Conservation (phyloP, 2,888 invertebrate genomes). For the Drosophila koepferae region DNA sequence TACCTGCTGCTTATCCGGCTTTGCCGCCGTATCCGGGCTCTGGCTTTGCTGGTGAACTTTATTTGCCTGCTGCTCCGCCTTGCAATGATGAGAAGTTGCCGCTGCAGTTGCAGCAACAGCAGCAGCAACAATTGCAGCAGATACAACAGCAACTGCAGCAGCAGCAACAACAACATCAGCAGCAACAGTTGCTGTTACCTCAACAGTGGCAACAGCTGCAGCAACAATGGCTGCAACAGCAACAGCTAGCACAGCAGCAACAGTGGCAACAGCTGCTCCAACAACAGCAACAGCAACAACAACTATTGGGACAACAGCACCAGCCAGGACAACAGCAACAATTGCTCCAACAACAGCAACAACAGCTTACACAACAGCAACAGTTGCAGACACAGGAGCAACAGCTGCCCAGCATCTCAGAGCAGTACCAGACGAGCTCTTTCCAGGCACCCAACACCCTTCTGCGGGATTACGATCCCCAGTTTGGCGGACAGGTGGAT, state of each 20-base stretch:
- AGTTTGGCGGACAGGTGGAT: conserved; percentile 64
- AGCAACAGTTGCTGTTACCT: conserved; percentile 23
- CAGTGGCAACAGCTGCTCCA: conserved; percentile 18
- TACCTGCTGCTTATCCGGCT: conserved; percentile 7
- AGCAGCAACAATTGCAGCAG: conserved; percentile 27
- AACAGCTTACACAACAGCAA: conserved; percentile 25
- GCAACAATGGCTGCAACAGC: neutral
- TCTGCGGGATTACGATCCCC: conserved; percentile 65
- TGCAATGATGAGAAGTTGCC: conserved; percentile 26
- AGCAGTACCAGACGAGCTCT: conserved; percentile 64
- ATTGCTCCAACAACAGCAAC: conserved; percentile 17
- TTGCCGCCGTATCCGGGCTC: conserved; percentile 24
- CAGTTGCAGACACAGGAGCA: conserved; percentile 43
- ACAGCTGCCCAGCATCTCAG: conserved; percentile 60
- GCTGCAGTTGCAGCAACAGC: conserved; percentile 26
- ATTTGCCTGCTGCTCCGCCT: conserved; percentile 40
- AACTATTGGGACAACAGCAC: conserved; percentile 8
- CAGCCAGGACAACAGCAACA: conserved; percentile 21
- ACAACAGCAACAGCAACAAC: conserved; percentile 7
- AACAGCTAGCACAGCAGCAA: conserved; percentile 11
- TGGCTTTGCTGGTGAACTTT: conserved; percentile 15
- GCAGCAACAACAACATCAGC: conserved; percentile 25
- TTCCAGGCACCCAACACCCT: conserved; percentile 55
- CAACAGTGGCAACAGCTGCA: conserved; percentile 25
- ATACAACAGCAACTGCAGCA: conserved; percentile 16